Base-by-base conservation (phyloP, 2,113 vertebrate genomes). In the Cottus gobio region DNA sequence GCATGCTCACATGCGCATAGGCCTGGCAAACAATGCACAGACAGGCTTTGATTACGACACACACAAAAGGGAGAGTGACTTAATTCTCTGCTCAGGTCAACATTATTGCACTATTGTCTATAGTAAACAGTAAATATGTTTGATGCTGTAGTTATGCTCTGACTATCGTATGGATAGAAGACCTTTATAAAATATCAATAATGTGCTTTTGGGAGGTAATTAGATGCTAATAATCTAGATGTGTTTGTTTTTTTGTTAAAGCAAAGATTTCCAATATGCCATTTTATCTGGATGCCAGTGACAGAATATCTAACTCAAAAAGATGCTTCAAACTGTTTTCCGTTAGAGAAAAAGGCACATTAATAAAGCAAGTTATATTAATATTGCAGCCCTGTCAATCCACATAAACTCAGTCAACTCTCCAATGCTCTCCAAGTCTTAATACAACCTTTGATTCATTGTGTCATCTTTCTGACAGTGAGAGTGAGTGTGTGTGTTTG, bases 401-500 rank as follows among this genome's bases (percentile, higher is more conserved):
- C 20, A 0, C 57, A 18, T 42, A 31, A 56, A 48, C 42, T 60
- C 60, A 24, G 24, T 54, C 10, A 28, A 58, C 58, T 56, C 28
- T 13, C 4, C 22, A 18, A 0, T 52, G 24, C 11, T 5, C 16
- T 44, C 42, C 12, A 26, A 22, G 18, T 37, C 42, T 26, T n/a
- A 58, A 20, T 39, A 34, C 56, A 68, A 36, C 36, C 11, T 54
- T 73, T 79, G 36, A 73, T 72, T 88, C 11, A 60, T 61, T 65
- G 31, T 3, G 54, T 70, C 28, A 56, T 48, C 24, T 71, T 54
- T 30, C 57, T 52, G 60, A 61, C 37, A 52, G 66, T 73, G 70
- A 42, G 31, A 72, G 74, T 69, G 46, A 31, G 52, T 28, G 66
- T 46, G 58, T 72, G 72, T 56, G 62, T 79, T 65, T 71, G 83